phyloP scores from a whole-genome alignment of 2,113 vertebrate species.

The Leucosticte australis region DNA sequence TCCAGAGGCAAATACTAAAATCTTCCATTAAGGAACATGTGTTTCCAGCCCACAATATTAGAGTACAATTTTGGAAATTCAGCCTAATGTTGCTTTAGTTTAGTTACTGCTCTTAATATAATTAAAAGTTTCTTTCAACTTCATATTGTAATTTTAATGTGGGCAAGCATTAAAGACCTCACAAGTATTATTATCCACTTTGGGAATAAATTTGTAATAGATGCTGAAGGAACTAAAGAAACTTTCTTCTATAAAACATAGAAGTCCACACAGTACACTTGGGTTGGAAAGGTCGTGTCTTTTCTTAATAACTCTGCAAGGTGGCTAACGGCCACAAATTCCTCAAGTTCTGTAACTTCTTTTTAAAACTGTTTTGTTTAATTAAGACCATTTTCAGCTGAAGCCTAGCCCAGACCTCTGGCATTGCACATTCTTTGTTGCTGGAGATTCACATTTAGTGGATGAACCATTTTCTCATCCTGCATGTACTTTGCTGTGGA shows the following conservation, averaged over 20 bases:
- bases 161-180: background rate
- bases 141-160: background rate
- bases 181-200: background rate
- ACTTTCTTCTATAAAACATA: background rate
- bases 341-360: background rate
- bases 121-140: background rate
- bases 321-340: background rate
- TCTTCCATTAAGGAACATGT: background rate
- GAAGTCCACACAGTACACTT: background rate
- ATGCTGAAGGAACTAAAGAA: background rate
- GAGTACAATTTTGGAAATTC: background rate
- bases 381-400: background rate
- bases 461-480: background rate
- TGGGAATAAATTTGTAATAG: background rate
- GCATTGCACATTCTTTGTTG: no score
- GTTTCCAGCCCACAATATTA: background rate
- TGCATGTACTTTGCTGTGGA: background rate
- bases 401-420: background rate
- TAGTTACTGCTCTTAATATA: background rate
- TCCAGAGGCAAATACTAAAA: background rate
- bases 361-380: background rate
- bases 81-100: background rate
- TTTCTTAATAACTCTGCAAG: background rate
- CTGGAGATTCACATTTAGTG: background rate
- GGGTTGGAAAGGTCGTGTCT: background rate